phyloP scores from a whole-genome alignment of 2,888 invertebrate species.

The Drosophila ezoana region DNA sequence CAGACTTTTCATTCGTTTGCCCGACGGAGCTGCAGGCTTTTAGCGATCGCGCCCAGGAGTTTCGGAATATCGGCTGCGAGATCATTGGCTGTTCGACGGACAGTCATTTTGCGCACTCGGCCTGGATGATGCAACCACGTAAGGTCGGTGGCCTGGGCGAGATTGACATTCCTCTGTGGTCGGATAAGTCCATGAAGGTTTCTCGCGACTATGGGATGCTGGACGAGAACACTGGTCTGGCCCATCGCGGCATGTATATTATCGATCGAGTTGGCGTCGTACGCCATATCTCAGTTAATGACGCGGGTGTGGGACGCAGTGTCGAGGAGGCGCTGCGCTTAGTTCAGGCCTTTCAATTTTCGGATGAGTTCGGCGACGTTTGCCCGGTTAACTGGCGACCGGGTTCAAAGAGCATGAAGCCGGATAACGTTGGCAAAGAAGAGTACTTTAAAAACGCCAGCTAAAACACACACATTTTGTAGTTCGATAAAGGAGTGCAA shows the following conservation, averaged over 20 bases:
- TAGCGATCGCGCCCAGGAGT: slow-evolving; percentile 94
- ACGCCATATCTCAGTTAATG: slow-evolving; percentile 97
- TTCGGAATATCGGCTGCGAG: slow-evolving; percentile 92
- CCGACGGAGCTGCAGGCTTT: slow-evolving; percentile 98
- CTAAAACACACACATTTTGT: slow-evolving; percentile 16
- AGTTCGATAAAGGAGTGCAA: slow-evolving; percentile 83
- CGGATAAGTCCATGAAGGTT: slow-evolving; percentile 95
- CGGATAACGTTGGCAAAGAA: slow-evolving; percentile 19
- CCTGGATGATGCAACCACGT: slow-evolving; percentile 96
- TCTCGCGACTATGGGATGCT: slow-evolving; percentile 94
- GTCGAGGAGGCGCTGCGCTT: slow-evolving; percentile 97
- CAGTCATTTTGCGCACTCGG: slow-evolving; percentile 97
- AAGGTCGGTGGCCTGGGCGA: slow-evolving; percentile 96
- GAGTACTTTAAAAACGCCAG: slow-evolving; percentile 59
- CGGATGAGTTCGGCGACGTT: slow-evolving; percentile 96
- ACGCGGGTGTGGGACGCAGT: slow-evolving; percentile 94
- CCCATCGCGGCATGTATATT: slow-evolving; percentile 97
- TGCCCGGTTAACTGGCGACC: slow-evolving; percentile 89
- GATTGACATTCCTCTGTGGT: slow-evolving; percentile 96
- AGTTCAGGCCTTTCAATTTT: slow-evolving; percentile 98
- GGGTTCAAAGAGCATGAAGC: slow-evolving; percentile 47
- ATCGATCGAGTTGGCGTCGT: slow-evolving; percentile 94
- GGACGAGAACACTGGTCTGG: slow-evolving; percentile 95
- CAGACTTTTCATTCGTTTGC: slow-evolving; percentile 94
- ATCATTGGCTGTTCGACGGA: slow-evolving; percentile 97